Evolutionary conservation across 2,113 vertebrate genomes (phyloP), one percentile per base, ranked within the genome.

Genomic region (Plectropomus leopardus): DNA sequence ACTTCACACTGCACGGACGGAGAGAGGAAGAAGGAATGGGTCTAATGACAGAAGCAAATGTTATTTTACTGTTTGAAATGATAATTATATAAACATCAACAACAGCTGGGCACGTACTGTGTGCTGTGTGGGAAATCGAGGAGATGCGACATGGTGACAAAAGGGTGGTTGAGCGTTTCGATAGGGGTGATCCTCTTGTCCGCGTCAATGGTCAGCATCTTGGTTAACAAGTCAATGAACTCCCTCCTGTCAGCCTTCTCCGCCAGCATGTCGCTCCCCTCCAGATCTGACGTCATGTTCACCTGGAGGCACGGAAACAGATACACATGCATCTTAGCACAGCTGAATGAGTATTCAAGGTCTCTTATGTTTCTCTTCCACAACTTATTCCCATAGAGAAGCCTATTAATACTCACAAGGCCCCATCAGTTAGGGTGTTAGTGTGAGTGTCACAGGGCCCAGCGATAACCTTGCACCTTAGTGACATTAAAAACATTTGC

Each of bases 171-270:
- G 92, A 99, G 96, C 4, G 98, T 98, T 94, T 99, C 98, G 0
- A 99, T 97, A 2, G 98, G 98, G 13, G 97, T 99, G 96, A 99
- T 96, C 91, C 98, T 96, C 94, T 99, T 99, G 92, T 99, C 98
- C 0, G 97, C 97, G 1, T 99, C 98, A 30, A 99, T 99, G 69
- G 98, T 99, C 94, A 99, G 93, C 98, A 99, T 99, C 95, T 98
- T 99, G 92, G 98, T 99, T 58, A 99, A 88, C 93, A 99, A 92
- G 94, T 99, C 98, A 48, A 99, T 99, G 89, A 99, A 99, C 94
- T 99, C 98, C 83, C 98, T 95, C 82, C 98, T 94, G 94, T 99
- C 98, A 0, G 98, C 97, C 94, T 99, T 99, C 91, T 99, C 98
- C 30, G 97, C 97, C 94, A 99, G 91, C 97, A 99, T 96, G 89